Percentiles rank a stretch among this genome's conserved stretches.
Evolutionary conservation across 2,113 vertebrate species (phyloP).

Genomic region (Aphyosemion australe): DNA sequence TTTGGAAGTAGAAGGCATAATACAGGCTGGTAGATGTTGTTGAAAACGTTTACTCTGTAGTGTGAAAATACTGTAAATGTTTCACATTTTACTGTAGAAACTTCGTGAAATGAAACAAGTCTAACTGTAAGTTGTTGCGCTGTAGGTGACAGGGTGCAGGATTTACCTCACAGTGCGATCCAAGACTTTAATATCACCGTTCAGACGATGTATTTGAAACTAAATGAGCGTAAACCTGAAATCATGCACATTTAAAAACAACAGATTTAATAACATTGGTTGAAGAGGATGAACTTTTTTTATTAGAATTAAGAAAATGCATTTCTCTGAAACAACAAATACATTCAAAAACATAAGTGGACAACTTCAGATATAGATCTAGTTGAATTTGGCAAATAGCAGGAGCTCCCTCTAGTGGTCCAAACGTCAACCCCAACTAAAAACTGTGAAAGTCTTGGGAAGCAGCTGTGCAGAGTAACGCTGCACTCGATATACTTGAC

Average conservation of each 20-base stretch:
- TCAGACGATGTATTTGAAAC: too few relatives aligned
- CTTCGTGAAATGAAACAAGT: constrained; percentile 51
- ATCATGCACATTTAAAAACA: too few relatives aligned
- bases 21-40: constrained; percentile 57
- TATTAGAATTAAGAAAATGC: too few relatives aligned
- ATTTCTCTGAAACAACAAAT: too few relatives aligned
- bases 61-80: constrained; percentile 64
- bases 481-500: constrained; percentile 21
- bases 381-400: too few relatives aligned
- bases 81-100: constrained; percentile 55
- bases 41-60: constrained; percentile 43
- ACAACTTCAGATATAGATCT: too few relatives aligned
- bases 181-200: constrained; percentile 21
- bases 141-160: constrained; percentile 45
- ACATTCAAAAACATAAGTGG: too few relatives aligned
- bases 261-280: too few relatives aligned
- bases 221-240: too few relatives aligned
- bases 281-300: too few relatives aligned
- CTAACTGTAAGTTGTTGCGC: constrained; percentile 40
- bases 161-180: constrained; percentile 28
- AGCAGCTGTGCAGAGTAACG: constrained; percentile 22
- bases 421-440: neutral
- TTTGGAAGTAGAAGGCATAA: constrained; percentile 38
- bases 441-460: constrained; percentile 30
- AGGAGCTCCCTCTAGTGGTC: constrained; percentile 44